phyloP scores from a whole-genome alignment of 2,797 vertebrate genomes.

The Notoglanidium macrostoma region DNA sequence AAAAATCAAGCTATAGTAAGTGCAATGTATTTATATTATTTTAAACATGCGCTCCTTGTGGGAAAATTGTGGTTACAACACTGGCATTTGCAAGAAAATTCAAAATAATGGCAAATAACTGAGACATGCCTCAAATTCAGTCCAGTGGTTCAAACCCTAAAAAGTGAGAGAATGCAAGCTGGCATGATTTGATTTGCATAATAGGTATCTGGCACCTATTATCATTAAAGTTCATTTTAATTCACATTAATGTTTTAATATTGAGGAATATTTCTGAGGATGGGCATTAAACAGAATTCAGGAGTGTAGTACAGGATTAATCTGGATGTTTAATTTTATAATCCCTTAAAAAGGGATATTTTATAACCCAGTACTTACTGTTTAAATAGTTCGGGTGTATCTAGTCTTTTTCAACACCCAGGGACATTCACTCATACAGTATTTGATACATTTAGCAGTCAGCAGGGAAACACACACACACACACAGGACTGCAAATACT shows the following conservation, averaged over 20 bases:
- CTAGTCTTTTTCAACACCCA: neutral
- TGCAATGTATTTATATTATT: neutral
- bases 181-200: neutral
- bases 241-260: too few relatives aligned
- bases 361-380: slow-evolving; percentile 7
- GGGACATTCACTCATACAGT: neutral
- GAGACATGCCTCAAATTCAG: neutral
- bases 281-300: neutral
- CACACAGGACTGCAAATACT: slow-evolving; percentile 65
- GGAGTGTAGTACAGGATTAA: neutral
- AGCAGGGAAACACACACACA: slow-evolving; percentile 1
- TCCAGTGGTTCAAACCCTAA: neutral
- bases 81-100: neutral
- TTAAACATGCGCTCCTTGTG: neutral
- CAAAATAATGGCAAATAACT: neutral
- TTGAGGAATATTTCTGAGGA: neutral
- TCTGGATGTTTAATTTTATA: neutral
- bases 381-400: slow-evolving; percentile 23
- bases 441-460: slow-evolving; percentile 27
- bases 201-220: neutral
- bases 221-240: neutral
- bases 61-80: too few relatives aligned
- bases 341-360: too few relatives aligned
- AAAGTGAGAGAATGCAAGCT: neutral
- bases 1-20: neutral